These are phyloP conservation scores for Pangasius larnaudii DNA, from an alignment of 2,797 vertebrate species.

Conservation along the genomic window DNA sequence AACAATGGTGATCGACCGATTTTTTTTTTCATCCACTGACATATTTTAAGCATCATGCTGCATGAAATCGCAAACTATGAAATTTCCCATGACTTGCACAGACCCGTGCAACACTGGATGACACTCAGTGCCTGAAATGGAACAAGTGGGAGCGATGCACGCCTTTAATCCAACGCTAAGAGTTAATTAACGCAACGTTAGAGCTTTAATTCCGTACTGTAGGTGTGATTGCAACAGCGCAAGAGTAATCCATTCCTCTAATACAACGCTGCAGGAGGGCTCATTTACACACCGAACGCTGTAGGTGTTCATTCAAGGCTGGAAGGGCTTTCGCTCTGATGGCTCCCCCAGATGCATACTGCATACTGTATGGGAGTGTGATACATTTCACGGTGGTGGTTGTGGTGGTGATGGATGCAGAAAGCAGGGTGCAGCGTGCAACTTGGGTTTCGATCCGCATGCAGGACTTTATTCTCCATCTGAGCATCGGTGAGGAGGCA, in stretches of 20 bases:
- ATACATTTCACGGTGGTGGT: background rate
- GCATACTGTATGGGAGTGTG: background rate
- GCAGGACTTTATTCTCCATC: conserved; percentile 1
- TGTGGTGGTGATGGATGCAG: background rate
- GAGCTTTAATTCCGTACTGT: background rate
- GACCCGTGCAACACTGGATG: background rate
- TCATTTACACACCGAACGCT: background rate
- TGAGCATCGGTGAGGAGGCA: background rate
- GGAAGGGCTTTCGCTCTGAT: background rate
- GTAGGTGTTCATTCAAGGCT: background rate
- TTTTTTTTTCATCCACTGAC: background rate
- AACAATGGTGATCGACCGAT: background rate
- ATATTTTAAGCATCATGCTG: background rate
- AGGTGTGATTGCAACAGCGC: background rate
- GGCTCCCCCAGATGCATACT: background rate
- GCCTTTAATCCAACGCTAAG: background rate
- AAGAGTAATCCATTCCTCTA: background rate
- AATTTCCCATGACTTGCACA: background rate
- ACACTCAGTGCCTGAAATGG: no score
- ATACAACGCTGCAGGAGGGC: background rate
- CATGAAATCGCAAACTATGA: background rate
- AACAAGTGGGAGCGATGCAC: background rate
- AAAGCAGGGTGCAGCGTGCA: background rate
- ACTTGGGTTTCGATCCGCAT: conserved; percentile 1
- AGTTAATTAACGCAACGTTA: background rate